Percentiles rank a stretch among this genome's conserved stretches.
Conservation (phyloP, 2,113 vertebrate genomes). For the Formicarius rufipectus region DNA sequence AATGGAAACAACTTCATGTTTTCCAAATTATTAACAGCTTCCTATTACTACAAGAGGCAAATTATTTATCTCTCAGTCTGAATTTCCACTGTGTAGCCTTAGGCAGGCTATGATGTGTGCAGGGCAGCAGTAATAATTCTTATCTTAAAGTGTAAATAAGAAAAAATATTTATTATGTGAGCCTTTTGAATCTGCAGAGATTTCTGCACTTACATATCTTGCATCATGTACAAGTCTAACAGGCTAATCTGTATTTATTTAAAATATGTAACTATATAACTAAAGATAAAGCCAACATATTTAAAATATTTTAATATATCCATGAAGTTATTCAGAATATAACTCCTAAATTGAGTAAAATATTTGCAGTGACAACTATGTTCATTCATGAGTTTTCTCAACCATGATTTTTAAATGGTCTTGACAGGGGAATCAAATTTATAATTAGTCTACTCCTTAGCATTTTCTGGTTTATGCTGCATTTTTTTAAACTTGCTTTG, state of each 20-base stretch:
- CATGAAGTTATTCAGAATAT: background rate
- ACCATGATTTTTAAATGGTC: background rate
- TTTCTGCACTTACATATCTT: background rate
- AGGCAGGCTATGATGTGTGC: background rate
- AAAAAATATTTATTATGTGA: background rate
- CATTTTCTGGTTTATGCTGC: background rate
- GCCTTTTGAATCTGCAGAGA: background rate
- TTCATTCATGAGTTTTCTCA: background rate
- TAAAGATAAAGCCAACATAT: background rate
- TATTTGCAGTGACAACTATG: background rate
- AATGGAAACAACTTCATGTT: background rate
- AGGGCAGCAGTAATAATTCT: background rate
- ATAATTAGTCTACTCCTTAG: background rate
- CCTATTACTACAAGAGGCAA: background rate
- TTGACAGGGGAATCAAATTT: background rate
- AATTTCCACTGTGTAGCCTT: background rate
- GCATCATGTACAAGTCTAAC: background rate
- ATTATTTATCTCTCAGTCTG: background rate
- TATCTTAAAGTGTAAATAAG: background rate
- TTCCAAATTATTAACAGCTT: background rate
- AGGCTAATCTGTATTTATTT: background rate
- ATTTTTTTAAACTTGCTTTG: slow-evolving; percentile 20
- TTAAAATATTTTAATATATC: background rate
- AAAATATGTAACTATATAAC: background rate
- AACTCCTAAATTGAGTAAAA: background rate